Conservation (phyloP, 1,140 invertebrate species). For the Drosophila takahashii region DNA sequence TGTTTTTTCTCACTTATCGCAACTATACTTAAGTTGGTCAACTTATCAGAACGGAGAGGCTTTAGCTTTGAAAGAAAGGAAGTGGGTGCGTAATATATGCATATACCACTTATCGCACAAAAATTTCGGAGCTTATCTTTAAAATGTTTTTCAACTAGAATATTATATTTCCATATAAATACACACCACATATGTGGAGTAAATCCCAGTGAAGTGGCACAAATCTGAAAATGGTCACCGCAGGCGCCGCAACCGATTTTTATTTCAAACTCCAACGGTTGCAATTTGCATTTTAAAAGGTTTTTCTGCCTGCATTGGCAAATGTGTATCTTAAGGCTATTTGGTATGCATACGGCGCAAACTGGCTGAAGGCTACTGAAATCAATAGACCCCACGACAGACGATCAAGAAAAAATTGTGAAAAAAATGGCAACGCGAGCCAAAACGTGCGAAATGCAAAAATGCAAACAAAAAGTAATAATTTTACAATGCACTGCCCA, state of each 20-base stretch:
- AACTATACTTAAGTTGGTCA: slow-evolving; percentile 57
- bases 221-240: slow-evolving; percentile 10
- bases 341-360: slow-evolving; percentile 68
- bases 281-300: slow-evolving; percentile 67
- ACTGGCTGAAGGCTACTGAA: slow-evolving; percentile 76
- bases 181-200: slow-evolving; percentile 27
- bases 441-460: slow-evolving; percentile 18
- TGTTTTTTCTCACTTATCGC: slow-evolving; percentile 46
- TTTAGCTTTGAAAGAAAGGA: slow-evolving; percentile 33
- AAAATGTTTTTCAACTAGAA: slow-evolving; percentile 8
- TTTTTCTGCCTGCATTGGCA: slow-evolving; percentile 21
- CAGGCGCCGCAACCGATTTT: slow-evolving; percentile 45
- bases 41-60: slow-evolving; percentile 39
- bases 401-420: background rate
- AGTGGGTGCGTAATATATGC: slow-evolving; percentile 26
- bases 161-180: background rate
- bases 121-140: slow-evolving; percentile 30
- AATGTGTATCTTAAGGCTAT: slow-evolving; percentile 20
- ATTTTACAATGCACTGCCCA: slow-evolving; percentile 61
- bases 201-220: slow-evolving; percentile 5
- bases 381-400: slow-evolving; percentile 57
- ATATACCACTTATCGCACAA: background rate
- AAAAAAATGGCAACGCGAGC: slow-evolving; percentile 13
- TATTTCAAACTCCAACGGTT: slow-evolving; percentile 68
- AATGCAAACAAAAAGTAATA: slow-evolving; percentile 46